phyloP scores from a whole-genome alignment of 2,113 vertebrate species.

The Burhinus bistriatus region DNA sequence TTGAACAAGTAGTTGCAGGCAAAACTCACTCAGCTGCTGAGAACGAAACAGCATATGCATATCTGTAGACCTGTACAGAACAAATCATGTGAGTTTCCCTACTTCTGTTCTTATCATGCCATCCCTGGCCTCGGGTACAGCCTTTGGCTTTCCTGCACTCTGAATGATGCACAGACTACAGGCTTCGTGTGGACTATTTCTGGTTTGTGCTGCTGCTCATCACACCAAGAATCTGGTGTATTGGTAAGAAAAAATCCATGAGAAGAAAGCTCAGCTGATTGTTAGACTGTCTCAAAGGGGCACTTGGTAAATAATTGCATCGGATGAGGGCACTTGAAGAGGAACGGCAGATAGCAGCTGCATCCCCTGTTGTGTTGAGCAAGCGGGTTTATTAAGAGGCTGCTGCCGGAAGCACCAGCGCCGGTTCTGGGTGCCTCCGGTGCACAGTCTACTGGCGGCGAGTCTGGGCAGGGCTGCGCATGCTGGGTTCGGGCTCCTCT shows the following conservation, averaged over 20 bases:
- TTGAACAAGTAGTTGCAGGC: background rate
- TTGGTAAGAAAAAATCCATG: background rate
- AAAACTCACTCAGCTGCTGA: background rate
- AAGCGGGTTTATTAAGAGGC: background rate
- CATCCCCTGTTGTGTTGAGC: background rate
- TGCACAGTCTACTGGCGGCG: background rate
- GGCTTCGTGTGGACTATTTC: background rate
- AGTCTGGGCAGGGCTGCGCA: background rate
- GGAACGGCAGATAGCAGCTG: slow-evolving; percentile 15
- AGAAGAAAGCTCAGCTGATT: background rate
- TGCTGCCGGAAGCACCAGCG: background rate
- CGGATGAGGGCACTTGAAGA: background rate
- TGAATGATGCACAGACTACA: background rate
- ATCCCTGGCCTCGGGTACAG: background rate
- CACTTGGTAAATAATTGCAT: background rate
- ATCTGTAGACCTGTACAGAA: background rate
- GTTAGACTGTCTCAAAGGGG: background rate
- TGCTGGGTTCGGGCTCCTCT: background rate
- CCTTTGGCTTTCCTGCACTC: background rate
- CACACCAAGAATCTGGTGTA: background rate
- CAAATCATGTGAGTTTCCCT: background rate
- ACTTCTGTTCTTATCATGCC: background rate
- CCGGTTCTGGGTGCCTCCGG: background rate
- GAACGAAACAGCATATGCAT: too few species aligned
- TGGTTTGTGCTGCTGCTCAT: background rate